Evolutionary conservation across 2,797 vertebrate genomes (phyloP).

Genomic region (Crenuchus spilurus): DNA sequence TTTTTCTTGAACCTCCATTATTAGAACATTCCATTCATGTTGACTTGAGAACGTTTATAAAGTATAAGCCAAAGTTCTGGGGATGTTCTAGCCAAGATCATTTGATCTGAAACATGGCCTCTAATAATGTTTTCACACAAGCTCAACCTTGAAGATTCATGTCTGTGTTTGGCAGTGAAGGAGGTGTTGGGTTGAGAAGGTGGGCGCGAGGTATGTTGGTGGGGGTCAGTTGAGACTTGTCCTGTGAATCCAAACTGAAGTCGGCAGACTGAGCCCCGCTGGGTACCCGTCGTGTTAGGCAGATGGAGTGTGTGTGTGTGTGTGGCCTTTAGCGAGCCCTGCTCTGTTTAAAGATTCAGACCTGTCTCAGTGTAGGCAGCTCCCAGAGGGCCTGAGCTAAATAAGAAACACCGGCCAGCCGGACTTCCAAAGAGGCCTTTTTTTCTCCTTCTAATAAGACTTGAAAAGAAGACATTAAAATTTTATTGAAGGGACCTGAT

Average conservation of each 20-base stretch:
- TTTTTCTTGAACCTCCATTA: too few species aligned
- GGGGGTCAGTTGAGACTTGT: neutral
- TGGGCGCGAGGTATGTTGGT: neutral
- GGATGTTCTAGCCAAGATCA: too few species aligned
- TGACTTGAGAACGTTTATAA: too few species aligned
- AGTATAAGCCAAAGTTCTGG: too few species aligned
- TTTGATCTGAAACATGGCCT: too few species aligned
- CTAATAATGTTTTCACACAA: neutral
- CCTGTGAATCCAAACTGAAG: neutral
- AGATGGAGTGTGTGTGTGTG: conserved; percentile 15
- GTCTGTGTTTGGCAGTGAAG: too few species aligned
- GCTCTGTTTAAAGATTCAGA: conserved; percentile 41
- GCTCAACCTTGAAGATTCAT: too few species aligned
- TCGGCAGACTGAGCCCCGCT: neutral
- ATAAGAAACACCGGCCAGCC: conserved; percentile 25
- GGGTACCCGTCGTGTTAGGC: neutral
- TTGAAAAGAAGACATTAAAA: conserved; percentile 43
- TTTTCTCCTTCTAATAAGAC: conserved; percentile 13
- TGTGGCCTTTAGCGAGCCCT: conserved; percentile 22
- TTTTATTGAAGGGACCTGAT: conserved; percentile 41
- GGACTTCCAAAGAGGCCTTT: conserved; percentile 11
- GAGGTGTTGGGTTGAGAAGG: too few species aligned
- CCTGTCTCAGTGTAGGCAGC: conserved; percentile 26
- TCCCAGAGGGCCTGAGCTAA: conserved; percentile 40
- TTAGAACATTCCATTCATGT: too few species aligned